Percentiles rank a stretch among this genome's conserved stretches.
Evolutionary conservation across 2,113 vertebrate genomes (phyloP).

Genomic region (Craseonycteris thonglongyai): DNA sequence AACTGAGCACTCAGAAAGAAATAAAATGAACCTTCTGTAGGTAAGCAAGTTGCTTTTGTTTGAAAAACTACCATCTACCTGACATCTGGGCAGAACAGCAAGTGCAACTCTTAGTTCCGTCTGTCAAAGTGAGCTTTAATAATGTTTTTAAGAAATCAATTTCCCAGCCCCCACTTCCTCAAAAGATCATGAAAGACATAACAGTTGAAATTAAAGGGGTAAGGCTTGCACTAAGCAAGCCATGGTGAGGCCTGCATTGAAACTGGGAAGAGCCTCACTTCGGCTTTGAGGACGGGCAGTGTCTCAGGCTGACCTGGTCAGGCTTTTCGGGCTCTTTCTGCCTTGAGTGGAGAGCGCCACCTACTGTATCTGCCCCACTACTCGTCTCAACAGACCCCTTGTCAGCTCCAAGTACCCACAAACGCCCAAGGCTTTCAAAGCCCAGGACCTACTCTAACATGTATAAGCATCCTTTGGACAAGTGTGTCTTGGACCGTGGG

Average conservation of each 20-base stretch:
- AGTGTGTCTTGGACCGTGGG: not conserved
- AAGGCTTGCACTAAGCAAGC: not conserved
- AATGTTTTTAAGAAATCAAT: not conserved
- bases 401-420: not conserved
- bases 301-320: not conserved
- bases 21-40: not conserved
- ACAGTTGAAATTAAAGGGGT: not conserved
- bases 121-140: not conserved
- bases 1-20: not conserved
- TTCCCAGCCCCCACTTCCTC: not conserved
- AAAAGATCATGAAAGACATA: not conserved
- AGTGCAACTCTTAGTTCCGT: not conserved
- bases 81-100: not conserved
- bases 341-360: conserved; percentile 37
- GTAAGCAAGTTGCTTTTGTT: not conserved
- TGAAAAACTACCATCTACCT: not conserved
- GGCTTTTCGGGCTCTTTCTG: not conserved
- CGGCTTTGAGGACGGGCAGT: not conserved
- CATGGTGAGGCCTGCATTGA: not conserved
- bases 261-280: not conserved
- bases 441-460: not conserved
- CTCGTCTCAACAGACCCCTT: not conserved
- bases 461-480: not conserved
- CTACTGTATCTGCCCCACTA: not conserved
- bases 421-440: not conserved